Evolutionary conservation across 1,140 invertebrate genomes (phyloP), one percentile per base, ranked within the genome.

Genomic region (Uloborus diversus): DNA sequence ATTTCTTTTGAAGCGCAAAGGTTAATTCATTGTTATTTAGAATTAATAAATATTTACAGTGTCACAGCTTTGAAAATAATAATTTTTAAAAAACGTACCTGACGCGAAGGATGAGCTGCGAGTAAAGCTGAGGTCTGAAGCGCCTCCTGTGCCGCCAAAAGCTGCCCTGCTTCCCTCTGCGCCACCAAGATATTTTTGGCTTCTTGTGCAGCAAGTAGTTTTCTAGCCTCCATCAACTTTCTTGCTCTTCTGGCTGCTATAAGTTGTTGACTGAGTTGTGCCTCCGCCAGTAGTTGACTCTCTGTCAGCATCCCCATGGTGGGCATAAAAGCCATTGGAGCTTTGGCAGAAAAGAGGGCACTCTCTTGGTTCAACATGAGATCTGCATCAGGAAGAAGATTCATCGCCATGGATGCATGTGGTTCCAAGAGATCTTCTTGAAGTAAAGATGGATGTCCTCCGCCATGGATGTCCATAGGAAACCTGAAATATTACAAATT

Each of bases 311-410:
- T 28, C 5, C 25, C 25, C 27, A 61, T 28, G 20, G 20, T 9
- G 0, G 1, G 66, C 14, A 23, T 33, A 37, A 68, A 28, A 4
- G 42, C 14, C 2, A 78, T 20, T 9, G 47, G 73, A 25, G 32
- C 47, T 27, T 30, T 66, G 23, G 49, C 20, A 4, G 23, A 23
- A 20, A 78, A 17, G 5, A 78, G 28, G 3, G 61, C 47, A 23
- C 47, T 56, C 27, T 78, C 73, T 59, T 78, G 61, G 3, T 78
- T 78, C 9, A 79, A n/a, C 53, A 79, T 57, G 25, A 79, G 64
- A 3, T 79, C 76, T 35, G 37, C 32, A 11, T 79, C 76, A 3
- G 53, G 53, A 56, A 25, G 69, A 17, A 13, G 49, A 14, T 5
- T 17, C 0, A 59, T 53, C 4, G 57, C 20, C 64, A 79, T 66